Conservation (phyloP, 1,140 invertebrate genomes). For the Vanessa atalanta region DNA sequence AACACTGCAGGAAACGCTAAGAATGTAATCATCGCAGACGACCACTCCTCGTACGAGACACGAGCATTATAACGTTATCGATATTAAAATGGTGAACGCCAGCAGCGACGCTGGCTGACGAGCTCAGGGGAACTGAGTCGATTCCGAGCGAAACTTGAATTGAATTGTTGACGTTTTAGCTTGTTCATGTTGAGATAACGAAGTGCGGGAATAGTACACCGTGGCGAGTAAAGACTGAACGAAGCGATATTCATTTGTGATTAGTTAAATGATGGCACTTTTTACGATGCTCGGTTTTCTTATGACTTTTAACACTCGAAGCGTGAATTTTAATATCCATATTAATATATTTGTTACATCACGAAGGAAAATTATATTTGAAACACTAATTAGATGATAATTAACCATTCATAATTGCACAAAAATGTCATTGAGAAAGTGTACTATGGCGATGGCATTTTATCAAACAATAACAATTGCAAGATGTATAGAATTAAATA, state of each 20-base stretch:
- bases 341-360: background rate
- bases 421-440: no score
- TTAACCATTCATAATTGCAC: background rate
- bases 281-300: background rate
- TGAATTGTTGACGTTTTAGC: constrained; percentile 5
- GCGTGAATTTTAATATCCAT: background rate
- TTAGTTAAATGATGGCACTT: background rate
- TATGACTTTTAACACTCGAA: background rate
- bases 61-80: background rate
- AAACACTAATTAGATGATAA: background rate
- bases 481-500: no score
- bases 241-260: background rate
- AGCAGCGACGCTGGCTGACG: background rate
- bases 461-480: no score
- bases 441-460: no score
- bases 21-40: constrained; percentile 10
- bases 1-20: constrained; percentile 20
- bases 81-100: background rate
- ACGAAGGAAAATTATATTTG: background rate
- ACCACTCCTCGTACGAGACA: background rate
- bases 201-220: background rate
- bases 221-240: background rate
- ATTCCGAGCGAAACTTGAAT: background rate
- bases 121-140: background rate
- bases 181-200: background rate